Base-by-base conservation (phyloP, 2,888 invertebrate species). In the Allolobophora icterica region DNA sequence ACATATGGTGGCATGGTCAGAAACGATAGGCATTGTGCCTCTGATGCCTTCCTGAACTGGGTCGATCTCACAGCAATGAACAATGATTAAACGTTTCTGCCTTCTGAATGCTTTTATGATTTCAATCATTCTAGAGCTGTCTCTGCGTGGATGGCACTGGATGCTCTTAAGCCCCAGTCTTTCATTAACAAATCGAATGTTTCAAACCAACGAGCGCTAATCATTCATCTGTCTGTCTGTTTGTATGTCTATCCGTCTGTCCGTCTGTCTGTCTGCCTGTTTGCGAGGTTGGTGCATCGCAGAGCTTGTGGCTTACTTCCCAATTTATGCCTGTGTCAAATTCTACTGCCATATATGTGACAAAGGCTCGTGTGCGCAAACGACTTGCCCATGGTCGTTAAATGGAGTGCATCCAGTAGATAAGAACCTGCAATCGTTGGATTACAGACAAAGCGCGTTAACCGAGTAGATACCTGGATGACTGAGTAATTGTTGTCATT, bases 1-100 rank as follows among this genome's bases (percentile, higher is more conserved):
- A 24, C 11, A 52, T 52, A 11, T 24, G 52, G 52, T 52, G 52
- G 52, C 24, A 52, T 24, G 52, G 24, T 52, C 52, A 52, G 52
- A 52, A 52, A 21, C 52, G 52, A 52, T 5, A 52, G 52, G 52
- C 24, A 52, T 24, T 24, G 52, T 11, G 6, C 21, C 5, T 4
- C 71, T 71, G n/a, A 71, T 71, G 71, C n/a, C 71, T 71, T 71
- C 71, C 71, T 71, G 71, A 71, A 71, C 71, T 71, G 30, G 71
- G 52, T 52, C 71, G 71, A 71, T n/a, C 38, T 38, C 71, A 71
- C 30, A 71, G 30, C 71, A n/a, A 52, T 21, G n/a, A 71, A 71
- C 11, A n/a, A 71, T 30, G 71, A 71, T 71, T 52, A n/a, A 71
- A 71, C 71, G 71, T 1, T n/a, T 71, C 71, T 71, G 71, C n/a